A percentile compares a stretch with the other conserved stretches of the same genome.
These are phyloP conservation scores for Scolanthus callimorphus DNA, from an alignment of 92 coral and sea anemone genomes.

Conservation along the genomic window DNA sequence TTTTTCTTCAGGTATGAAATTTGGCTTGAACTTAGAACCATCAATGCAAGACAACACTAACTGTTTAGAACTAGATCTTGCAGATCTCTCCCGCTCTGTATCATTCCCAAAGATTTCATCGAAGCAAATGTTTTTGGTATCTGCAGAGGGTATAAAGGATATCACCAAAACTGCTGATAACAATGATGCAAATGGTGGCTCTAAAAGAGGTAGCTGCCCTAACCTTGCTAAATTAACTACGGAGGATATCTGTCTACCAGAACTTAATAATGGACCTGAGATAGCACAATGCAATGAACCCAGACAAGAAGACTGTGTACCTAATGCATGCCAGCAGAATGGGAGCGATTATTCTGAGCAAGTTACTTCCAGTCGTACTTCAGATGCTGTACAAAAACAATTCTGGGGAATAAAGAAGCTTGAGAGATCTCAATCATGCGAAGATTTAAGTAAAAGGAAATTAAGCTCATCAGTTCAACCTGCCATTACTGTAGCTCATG, in stretches of 20 bases:
- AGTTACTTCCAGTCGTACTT: neutral
- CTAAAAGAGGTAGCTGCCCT: conserved; percentile 1
- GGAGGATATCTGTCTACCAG: neutral
- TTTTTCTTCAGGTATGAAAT: conserved; percentile 10
- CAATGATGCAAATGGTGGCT: neutral
- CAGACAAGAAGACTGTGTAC: neutral
- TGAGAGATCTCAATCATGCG: conserved; percentile 13
- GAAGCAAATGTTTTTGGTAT: neutral
- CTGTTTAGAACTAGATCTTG: neutral
- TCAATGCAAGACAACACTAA: neutral
- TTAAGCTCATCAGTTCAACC: conserved; percentile 1
- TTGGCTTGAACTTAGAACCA: conserved; percentile 3
- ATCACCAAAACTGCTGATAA: neutral
- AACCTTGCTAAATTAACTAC: neutral
- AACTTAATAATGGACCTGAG: neutral
- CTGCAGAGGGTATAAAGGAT: neutral
- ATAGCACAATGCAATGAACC: neutral
- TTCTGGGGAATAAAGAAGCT: neutral
- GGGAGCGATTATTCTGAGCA: neutral
- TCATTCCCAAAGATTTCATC: conserved; percentile 42
- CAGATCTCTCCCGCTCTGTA: conserved; percentile 20
- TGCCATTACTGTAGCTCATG: conserved; percentile 21
- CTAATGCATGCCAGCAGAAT: neutral
- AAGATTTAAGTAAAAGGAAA: conserved; percentile 1
- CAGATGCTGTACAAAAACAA: neutral